phyloP scores from a whole-genome alignment of 2,113 vertebrate genomes.

The Brachyhypopomus gauderio region DNA sequence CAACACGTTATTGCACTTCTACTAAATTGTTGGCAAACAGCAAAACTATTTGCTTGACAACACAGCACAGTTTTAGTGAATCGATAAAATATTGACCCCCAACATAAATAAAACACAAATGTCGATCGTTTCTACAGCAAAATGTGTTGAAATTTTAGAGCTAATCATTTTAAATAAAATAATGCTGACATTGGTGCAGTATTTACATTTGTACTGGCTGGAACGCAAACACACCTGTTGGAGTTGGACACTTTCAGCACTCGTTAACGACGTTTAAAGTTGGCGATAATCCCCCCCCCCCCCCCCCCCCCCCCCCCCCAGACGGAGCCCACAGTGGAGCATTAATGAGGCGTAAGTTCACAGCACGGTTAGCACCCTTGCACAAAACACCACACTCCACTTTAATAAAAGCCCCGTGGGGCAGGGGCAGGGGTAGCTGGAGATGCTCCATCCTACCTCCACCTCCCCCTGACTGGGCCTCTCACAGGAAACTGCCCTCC shows the following conservation, averaged over 20 bases:
- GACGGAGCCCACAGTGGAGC: slow-evolving; percentile 47
- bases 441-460: slow-evolving; percentile 1
- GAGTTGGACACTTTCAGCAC: slow-evolving; percentile 44
- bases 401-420: slow-evolving; percentile 45
- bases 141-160: slow-evolving; percentile 18
- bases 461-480: neutral
- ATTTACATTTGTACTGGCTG: slow-evolving; percentile 28
- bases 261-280: slow-evolving; percentile 52
- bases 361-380: slow-evolving; percentile 47
- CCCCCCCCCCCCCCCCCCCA: no score
- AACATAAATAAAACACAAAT: neutral
- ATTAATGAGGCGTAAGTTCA: slow-evolving; percentile 56
- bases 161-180: slow-evolving; percentile 9
- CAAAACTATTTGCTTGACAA: slow-evolving; percentile 26
- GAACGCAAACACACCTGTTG: slow-evolving; percentile 16
- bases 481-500: slow-evolving; percentile 4
- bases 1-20: neutral
- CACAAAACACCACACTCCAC: slow-evolving; percentile 32
- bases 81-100: slow-evolving; percentile 11
- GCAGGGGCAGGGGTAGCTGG: neutral
- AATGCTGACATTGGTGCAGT: slow-evolving; percentile 6
- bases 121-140: neutral
- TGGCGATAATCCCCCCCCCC: slow-evolving; percentile 40
- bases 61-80: neutral
- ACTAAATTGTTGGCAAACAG: neutral